Conservation (phyloP, 92 coral and sea anemone genomes). For the Epizoanthus illoricatus region DNA sequence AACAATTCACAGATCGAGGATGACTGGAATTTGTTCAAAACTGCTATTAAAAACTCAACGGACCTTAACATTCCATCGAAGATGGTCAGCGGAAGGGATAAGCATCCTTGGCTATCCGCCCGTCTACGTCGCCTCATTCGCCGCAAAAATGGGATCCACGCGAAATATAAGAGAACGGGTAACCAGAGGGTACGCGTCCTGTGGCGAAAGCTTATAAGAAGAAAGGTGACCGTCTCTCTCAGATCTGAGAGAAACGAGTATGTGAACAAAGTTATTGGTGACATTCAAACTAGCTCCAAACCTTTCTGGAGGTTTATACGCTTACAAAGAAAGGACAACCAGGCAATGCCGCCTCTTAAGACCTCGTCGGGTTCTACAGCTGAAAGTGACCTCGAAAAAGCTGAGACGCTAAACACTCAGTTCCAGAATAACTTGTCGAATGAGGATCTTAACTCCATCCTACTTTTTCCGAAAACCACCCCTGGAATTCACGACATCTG, state of each 20-base stretch:
- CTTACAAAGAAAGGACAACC: not conserved
- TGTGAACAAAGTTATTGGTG: no score
- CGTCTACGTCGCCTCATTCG: not conserved
- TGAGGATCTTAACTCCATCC: not conserved
- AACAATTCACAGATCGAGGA: not conserved
- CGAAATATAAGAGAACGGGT: not conserved
- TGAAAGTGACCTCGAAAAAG: not conserved
- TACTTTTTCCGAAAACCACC: no score
- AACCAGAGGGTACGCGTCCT: not conserved
- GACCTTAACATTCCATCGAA: not conserved
- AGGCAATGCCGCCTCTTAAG: not conserved
- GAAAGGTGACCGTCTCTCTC: not conserved
- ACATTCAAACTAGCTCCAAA: constrained; percentile 1
- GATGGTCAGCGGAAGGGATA: not conserved
- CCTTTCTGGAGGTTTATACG: not conserved
- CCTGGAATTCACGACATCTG: no score
- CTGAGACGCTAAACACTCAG: not conserved
- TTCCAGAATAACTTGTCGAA: not conserved
- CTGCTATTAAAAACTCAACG: not conserved
- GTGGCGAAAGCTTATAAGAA: not conserved
- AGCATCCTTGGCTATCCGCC: not conserved
- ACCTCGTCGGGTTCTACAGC: not conserved
- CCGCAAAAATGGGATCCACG: not conserved
- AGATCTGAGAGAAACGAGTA: not conserved
- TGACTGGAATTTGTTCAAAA: constrained; percentile 2